Conservation (phyloP, 23 tunicate genomes). For the Corella eumyota region DNA sequence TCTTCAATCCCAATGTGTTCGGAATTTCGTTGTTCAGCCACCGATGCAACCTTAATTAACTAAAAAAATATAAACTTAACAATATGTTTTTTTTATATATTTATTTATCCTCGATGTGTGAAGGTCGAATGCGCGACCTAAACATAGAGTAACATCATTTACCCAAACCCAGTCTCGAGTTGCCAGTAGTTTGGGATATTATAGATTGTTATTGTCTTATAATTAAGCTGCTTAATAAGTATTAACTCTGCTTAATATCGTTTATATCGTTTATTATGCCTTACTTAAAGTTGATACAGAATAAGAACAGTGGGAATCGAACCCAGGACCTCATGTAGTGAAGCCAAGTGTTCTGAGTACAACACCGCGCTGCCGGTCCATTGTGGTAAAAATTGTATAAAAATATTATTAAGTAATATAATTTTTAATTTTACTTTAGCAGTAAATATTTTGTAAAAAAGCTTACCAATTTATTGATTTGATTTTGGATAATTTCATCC, state of each 20-base stretch:
- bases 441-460: too few species aligned
- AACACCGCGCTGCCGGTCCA: not conserved
- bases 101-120: too few species aligned
- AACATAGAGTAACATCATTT: too few species aligned
- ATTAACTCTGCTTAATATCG: not conserved
- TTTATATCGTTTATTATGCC: too few species aligned
- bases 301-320: too few species aligned
- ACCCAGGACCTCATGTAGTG: too few species aligned
- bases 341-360: not conserved
- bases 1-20: slow-evolving; percentile 16
- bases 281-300: too few species aligned
- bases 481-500: slow-evolving; percentile 6
- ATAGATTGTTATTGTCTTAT: too few species aligned
- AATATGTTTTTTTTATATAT: not conserved
- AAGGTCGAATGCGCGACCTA: too few species aligned
- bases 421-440: not conserved
- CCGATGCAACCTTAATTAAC: slow-evolving; percentile 12
- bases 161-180: too few species aligned
- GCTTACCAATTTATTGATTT: slow-evolving; percentile 14
- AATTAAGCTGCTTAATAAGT: too few species aligned
- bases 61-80: not conserved
- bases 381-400: not conserved
- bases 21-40: slow-evolving; percentile 11
- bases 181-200: too few species aligned
- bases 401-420: not conserved